Base-by-base conservation (phyloP, 2,888 invertebrate species). In the Epiperipatus broadwayi region DNA sequence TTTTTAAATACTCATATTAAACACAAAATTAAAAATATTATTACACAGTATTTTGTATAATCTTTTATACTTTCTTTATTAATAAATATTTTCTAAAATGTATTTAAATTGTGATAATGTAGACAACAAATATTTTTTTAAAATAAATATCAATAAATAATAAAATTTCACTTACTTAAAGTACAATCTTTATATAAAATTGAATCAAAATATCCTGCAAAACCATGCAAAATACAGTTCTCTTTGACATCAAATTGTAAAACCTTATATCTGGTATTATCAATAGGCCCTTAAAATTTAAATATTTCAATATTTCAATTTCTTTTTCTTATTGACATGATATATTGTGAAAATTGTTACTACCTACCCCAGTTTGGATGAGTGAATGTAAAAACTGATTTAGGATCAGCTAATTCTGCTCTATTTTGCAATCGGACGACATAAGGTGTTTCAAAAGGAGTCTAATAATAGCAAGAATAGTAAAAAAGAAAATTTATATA, bases 121-220 rank as follows among this genome's bases (percentile, higher is more conserved):
- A 37, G 4, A 5, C 35, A 19, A 37, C 4, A n/a, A 35, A 28
- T 28, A 16, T 5, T 5, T 3, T 15, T 3, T 7, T 10, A 5
- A 3, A 8, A 7, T 27, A 22, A 40, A 37, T 35, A 22, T 44
- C 15, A 25, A n/a, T 8, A 14, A 3, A 19, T 19, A 4, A 31
- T 30, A 27, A 31, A 36, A 20, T 8, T 35, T 25, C 43, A 54
- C 56, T 56, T 58, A 55, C 93, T 93, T 34, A 97, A 64, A 49
- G 63, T 71, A 40, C 89, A 71, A 51, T 81, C 72, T 44, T 77
- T 78, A 59, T 80, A 93, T 12, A 97, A 66, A 16, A 71, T 64
- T 28, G 85, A 74, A 53, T 89, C 80, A 62, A 97, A 97, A 59
- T 85, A 97, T 4, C 97, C 97, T 19, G 79, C 81, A 60, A 97